Base-by-base conservation (phyloP, 2,113 vertebrate species). In the Lepidothrix coronata region DNA sequence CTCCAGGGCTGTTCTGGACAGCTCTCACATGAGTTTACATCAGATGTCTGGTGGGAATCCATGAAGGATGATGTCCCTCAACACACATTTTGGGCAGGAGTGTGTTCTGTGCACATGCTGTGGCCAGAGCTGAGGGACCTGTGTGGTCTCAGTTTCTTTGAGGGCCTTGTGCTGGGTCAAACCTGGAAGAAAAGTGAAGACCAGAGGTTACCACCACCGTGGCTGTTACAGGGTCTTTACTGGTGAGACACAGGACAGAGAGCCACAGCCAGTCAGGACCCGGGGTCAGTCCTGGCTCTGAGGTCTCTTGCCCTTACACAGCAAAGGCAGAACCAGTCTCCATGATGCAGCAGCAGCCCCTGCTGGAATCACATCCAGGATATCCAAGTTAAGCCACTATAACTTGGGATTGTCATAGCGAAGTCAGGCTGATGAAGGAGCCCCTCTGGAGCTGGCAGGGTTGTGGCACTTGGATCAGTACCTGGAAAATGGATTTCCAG, bases 201-300 rank as follows among this genome's bases (percentile, higher is more conserved):
- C 51, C 33, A 19, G n/a, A 66, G 14, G 14, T 66, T 20, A 86
- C 25, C 19, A 80, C 9, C 48, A 87, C 43, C 7, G 25, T 0
- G 3, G 33, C 28, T 18, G 68, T 55, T 49, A 88, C 14, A 52
- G 27, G 49, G 24, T 24, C 62, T 95, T 96, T 95, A 96, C 65
- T 97, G 28, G 37, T 41, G 41, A 88, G 54, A 75, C 27, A 65
- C 12, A 33, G 20, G 55, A 57, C 31, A 94, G 33, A 94, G 49
- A 72, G 44, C 27, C n/a, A 22, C 7, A 39, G 39, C 39, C 39
- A 39, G 39, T 39, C 39, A 39, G 39, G 39, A 39, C 39, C 39
- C 11, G n/a, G 28, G 5, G 12, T 54, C 68, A 74, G 11, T 81
- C 21, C 23, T 61, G n/a, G 21, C 58, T 77, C 63, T 82, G 48